phyloP scores from a whole-genome alignment of 2,113 vertebrate genomes.

The Corythoichthys intestinalis region DNA sequence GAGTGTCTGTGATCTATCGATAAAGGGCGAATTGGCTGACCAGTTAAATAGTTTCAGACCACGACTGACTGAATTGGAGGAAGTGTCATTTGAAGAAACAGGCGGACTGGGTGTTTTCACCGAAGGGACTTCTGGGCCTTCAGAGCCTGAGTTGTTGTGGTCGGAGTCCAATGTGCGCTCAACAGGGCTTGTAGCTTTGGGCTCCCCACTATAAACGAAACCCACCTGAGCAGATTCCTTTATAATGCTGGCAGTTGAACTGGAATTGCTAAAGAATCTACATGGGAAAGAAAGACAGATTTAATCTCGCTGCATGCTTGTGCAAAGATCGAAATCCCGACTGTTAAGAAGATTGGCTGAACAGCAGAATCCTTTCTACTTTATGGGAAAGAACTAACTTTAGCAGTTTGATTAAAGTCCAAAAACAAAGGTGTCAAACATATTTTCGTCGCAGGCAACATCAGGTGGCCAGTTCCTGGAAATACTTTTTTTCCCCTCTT shows the following conservation, averaged over 20 bases:
- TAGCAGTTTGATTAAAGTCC: not conserved
- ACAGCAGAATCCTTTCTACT: not conserved
- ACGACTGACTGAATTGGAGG: conserved; percentile 44
- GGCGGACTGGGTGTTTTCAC: conserved; percentile 45
- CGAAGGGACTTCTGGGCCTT: not conserved
- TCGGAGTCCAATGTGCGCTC: not conserved
- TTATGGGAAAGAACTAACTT: not conserved
- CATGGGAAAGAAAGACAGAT: not conserved
- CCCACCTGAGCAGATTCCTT: conserved; percentile 12
- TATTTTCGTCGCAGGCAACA: too few relatives aligned
- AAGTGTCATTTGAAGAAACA: not conserved
- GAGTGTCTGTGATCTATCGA: conserved; percentile 17
- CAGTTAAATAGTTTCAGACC: conserved; percentile 68
- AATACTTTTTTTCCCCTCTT: too few relatives aligned
- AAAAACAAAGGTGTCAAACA: not conserved
- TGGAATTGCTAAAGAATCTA: conserved; percentile 79
- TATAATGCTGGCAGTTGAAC: conserved; percentile 10
- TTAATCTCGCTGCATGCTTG: not conserved
- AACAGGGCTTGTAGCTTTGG: not conserved
- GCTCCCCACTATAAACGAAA: not conserved
- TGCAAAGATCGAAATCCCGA: not conserved
- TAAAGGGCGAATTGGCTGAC: conserved; percentile 48
- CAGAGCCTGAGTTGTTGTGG: conserved; percentile 18
- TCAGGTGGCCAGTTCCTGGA: too few relatives aligned
- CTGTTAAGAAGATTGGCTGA: not conserved